phyloP scores from a whole-genome alignment of 2,888 invertebrate genomes.

The Aporophyla lueneburgensis region DNA sequence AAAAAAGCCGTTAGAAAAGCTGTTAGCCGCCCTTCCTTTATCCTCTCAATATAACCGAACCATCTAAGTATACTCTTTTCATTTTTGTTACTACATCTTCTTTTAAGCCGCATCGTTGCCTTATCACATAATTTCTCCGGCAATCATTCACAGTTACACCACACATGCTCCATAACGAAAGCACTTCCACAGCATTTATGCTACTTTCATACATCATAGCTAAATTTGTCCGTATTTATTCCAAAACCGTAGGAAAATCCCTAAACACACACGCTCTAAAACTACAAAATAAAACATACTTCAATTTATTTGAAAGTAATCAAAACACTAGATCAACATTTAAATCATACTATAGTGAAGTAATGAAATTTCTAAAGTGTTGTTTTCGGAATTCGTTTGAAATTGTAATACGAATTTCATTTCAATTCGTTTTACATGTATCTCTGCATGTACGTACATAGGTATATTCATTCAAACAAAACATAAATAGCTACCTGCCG shows the following conservation, averaged over 20 bases:
- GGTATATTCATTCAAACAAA: background rate
- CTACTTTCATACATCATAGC: no score
- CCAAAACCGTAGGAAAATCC: no score
- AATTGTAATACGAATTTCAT: constrained; percentile 27
- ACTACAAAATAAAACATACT: background rate
- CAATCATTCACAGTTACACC: no score
- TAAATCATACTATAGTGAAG: background rate
- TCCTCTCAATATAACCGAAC: no score
- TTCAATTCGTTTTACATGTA: constrained; percentile 19
- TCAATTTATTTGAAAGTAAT: background rate
- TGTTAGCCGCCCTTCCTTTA: no score
- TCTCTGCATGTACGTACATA: background rate
- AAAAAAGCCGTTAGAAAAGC: no score
- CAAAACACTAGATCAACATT: background rate
- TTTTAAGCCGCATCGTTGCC: no score
- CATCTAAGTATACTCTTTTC: no score
- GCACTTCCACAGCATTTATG: no score
- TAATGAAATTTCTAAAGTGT: constrained; percentile 3
- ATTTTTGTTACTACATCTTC: no score
- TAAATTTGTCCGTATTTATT: background rate
- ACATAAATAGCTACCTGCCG: background rate
- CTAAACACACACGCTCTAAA: background rate
- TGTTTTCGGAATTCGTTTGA: constrained; percentile 21
- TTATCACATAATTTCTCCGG: no score
- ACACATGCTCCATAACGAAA: no score